Conservation (phyloP, 2,113 vertebrate species). For the Pomatostomus ruficeps region DNA sequence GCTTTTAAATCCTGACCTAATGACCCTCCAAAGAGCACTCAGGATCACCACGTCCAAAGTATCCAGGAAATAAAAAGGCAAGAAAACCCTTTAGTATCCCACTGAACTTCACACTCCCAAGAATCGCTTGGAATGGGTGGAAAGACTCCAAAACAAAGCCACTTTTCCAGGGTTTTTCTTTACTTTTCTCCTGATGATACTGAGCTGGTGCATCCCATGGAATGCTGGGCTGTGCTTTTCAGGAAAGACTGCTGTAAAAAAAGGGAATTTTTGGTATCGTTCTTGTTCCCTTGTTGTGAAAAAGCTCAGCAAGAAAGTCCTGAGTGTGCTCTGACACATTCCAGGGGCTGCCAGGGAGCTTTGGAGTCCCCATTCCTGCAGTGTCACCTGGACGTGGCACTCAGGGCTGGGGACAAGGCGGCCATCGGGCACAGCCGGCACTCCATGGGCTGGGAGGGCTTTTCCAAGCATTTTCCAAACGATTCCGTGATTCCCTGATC, state of each 20-base stretch:
- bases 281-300: background rate
- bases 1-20: background rate
- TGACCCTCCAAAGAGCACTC: background rate
- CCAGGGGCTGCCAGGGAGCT: background rate
- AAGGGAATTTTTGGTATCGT: background rate
- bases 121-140: background rate
- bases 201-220: background rate
- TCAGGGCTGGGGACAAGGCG: background rate
- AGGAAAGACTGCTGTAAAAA: background rate
- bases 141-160: background rate
- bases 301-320: background rate
- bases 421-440: accelerated
- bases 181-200: background rate
- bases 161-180: background rate
- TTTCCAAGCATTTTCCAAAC: background rate
- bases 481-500: background rate
- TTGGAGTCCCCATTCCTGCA: background rate
- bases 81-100: background rate
- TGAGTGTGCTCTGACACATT: background rate
- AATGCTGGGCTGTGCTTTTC: background rate
- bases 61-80: background rate
- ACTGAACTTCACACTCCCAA: background rate
- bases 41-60: background rate
- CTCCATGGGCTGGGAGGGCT: accelerated
- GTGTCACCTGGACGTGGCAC: background rate